Percentiles rank a stretch among this genome's conserved stretches.
phyloP scores from a whole-genome alignment of 2,888 invertebrate genomes.

The Linnaemya vulpina region DNA sequence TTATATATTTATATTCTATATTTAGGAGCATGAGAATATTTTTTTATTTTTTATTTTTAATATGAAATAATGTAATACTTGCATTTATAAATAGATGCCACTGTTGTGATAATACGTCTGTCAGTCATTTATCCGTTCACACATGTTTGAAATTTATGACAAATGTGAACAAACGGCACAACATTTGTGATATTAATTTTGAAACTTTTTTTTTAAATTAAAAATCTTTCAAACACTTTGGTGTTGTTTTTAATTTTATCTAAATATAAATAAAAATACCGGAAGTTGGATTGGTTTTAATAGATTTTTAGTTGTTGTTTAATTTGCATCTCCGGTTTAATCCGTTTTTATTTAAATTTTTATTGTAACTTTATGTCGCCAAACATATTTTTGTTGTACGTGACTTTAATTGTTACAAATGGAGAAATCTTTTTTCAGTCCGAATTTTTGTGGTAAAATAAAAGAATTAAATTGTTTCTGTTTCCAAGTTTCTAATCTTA shows the following conservation, averaged over 20 bases:
- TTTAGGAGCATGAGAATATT: too few relatives aligned
- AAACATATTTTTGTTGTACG: constrained; percentile 11
- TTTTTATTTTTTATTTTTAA: neutral
- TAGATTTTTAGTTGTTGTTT: constrained; percentile 32
- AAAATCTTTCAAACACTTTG: neutral
- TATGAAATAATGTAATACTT: neutral
- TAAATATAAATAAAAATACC: constrained; percentile 59
- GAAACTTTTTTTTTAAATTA: neutral
- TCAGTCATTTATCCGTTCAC: constrained; percentile 23
- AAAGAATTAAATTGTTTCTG: neutral
- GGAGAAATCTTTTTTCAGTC: neutral
- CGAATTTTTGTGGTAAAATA: neutral
- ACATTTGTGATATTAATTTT: constrained; percentile 28
- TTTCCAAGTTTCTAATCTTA: neutral
- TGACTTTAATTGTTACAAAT: constrained; percentile 6
- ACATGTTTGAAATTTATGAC: constrained; percentile 38
- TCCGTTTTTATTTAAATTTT: constrained; percentile 1
- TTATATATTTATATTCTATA: too few relatives aligned
- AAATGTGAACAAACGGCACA: constrained; percentile 37
- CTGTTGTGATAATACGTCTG: neutral
- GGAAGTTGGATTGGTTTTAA: constrained; percentile 57
- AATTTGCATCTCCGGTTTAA: neutral
- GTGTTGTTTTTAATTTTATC: constrained; percentile 18
- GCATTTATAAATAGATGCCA: neutral
- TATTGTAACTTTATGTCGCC: neutral